phyloP scores from a whole-genome alignment of 2,113 vertebrate species.

The Chionis minor region DNA sequence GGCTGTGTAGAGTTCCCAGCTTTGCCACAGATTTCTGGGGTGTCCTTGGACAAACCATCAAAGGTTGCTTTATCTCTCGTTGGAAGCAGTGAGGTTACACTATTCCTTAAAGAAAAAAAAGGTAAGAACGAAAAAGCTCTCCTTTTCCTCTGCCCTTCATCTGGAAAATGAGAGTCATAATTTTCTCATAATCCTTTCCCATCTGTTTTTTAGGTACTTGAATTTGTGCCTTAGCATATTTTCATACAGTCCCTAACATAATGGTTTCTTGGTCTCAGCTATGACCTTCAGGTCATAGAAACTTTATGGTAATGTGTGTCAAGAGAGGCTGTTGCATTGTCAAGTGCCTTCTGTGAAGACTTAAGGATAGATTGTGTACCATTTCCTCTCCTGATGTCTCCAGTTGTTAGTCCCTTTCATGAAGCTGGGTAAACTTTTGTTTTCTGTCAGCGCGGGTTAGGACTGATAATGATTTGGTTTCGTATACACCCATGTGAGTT shows the following conservation, averaged over 20 bases:
- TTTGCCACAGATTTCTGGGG: background rate
- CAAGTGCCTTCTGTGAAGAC: background rate
- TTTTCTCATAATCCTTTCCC: background rate
- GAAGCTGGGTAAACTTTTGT: fast-evolving
- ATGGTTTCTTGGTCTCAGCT: background rate
- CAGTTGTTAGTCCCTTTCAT: background rate
- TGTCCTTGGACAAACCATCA: background rate
- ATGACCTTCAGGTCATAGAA: background rate
- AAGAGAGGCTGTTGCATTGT: background rate
- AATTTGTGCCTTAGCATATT: background rate
- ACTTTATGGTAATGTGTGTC: background rate
- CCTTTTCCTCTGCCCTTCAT: background rate
- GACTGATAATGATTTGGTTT: background rate
- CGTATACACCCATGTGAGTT: background rate
- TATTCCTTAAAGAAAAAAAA: background rate
- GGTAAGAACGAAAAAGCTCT: background rate
- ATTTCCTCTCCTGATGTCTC: background rate
- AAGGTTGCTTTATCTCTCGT: background rate
- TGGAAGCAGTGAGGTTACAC: background rate
- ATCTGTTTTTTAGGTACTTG: background rate
- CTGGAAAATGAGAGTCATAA: background rate
- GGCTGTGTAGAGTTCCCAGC: background rate
- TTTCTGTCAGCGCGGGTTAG: fast-evolving
- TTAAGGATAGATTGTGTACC: background rate
- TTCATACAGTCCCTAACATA: background rate